Conservation (phyloP, 2,113 vertebrate genomes). For the Caloenas nicobarica region DNA sequence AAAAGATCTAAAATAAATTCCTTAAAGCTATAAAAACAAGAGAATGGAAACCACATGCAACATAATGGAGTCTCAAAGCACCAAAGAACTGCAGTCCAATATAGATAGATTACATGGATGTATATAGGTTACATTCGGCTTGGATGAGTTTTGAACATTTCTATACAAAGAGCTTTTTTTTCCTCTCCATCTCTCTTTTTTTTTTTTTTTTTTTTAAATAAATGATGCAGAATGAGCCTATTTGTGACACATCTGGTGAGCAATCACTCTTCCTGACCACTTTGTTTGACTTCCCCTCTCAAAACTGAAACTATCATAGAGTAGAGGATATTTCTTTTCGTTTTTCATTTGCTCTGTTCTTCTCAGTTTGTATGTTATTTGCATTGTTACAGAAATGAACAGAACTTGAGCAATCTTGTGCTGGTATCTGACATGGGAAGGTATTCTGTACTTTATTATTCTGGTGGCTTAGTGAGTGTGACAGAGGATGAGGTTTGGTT, state of each 20-base stretch:
- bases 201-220: background rate
- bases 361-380: background rate
- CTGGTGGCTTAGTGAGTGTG: background rate
- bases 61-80: conserved; percentile 54
- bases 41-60: conserved; percentile 74
- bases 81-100: conserved; percentile 32
- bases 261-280: conserved; percentile 2
- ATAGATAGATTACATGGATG: background rate
- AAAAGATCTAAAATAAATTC: conserved; percentile 66
- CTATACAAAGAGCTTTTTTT: background rate
- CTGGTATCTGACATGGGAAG: conserved; percentile 26
- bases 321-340: background rate
- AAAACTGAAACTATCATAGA: background rate
- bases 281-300: background rate
- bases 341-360: background rate
- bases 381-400: background rate
- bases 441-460: conserved; percentile 40
- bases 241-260: background rate
- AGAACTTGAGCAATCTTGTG: conserved; percentile 13
- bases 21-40: conserved; percentile 65
- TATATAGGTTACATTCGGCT: conserved; percentile 20
- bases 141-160: conserved; percentile 16
- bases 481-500: background rate
- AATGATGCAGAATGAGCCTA: background rate
- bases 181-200: background rate